Evolutionary conservation across 2,797 vertebrate genomes (phyloP).

Genomic region (Melopsittacus undulatus): DNA sequence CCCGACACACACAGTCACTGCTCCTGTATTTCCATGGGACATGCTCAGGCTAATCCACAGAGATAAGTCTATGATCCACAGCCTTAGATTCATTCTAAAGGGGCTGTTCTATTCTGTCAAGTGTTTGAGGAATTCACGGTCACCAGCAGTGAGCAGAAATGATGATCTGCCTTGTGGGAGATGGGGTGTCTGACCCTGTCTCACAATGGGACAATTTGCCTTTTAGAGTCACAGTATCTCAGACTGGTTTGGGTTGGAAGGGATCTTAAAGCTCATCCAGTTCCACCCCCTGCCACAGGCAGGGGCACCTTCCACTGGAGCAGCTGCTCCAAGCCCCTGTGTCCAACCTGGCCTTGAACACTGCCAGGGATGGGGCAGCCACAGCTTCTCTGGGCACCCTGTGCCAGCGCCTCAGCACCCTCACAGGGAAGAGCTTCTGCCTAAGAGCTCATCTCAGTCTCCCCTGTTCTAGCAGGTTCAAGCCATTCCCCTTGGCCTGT

Average conservation of each 20-base stretch:
- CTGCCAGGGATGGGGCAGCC: too few relatives aligned
- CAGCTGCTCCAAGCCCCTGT: not conserved
- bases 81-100: not conserved
- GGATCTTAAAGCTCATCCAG: not conserved
- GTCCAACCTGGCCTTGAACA: too few relatives aligned
- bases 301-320: not conserved
- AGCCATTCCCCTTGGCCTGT: too few relatives aligned
- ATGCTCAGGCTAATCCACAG: not conserved
- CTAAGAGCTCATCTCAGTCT: too few relatives aligned
- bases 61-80: not conserved
- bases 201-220: not conserved
- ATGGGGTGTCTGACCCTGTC: not conserved
- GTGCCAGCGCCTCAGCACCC: too few relatives aligned
- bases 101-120: not conserved
- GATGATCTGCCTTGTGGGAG: not conserved
- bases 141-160: not conserved
- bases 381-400: too few relatives aligned
- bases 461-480: too few relatives aligned
- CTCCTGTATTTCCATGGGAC: not conserved
- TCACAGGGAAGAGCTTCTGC: too few relatives aligned
- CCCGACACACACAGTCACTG: not conserved
- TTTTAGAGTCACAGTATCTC: not conserved
- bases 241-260: fast-evolving
- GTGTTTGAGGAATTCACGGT: not conserved
- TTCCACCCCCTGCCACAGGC: too few relatives aligned